phyloP scores from a whole-genome alignment of 2,113 vertebrate species.

The Dendropsophus ebraccatus region DNA sequence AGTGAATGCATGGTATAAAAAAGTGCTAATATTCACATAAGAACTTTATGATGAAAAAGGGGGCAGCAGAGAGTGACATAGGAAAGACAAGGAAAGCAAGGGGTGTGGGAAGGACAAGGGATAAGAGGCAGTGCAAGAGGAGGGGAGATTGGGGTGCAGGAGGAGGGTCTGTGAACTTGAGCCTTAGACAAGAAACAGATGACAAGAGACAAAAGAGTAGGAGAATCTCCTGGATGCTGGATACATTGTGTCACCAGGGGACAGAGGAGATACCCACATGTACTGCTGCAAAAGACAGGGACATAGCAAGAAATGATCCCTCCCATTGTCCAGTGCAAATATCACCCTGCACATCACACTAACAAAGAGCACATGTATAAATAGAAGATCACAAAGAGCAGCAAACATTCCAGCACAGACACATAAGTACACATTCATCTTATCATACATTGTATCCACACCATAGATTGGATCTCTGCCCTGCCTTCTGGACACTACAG shows the following conservation, averaged over 20 bases:
- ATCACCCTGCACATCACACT: background rate
- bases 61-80: constrained; percentile 28
- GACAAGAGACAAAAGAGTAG: constrained; percentile 55
- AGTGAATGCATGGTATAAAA: background rate
- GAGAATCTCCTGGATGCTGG: constrained; percentile 29
- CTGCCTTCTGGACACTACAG: constrained; percentile 13
- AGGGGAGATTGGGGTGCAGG: constrained; percentile 40
- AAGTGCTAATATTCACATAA: background rate
- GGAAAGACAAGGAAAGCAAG: constrained; percentile 34
- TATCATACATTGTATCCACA: constrained; percentile 9
- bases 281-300: background rate
- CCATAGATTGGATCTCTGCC: background rate
- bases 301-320: constrained; percentile 6
- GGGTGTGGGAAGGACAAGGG: background rate
- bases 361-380: constrained; percentile 35
- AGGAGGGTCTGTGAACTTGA: constrained; percentile 52
- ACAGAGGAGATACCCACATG: constrained; percentile 14
- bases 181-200: constrained; percentile 54
- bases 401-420: constrained; percentile 29
- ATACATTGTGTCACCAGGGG: constrained; percentile 21
- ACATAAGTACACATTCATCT: background rate
- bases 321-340: background rate
- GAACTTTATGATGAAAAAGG: background rate
- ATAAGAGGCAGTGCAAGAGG: constrained; percentile 36
- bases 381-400: constrained; percentile 21